phyloP scores from a whole-genome alignment of 2,888 invertebrate species.

The Empis stercorea region DNA sequence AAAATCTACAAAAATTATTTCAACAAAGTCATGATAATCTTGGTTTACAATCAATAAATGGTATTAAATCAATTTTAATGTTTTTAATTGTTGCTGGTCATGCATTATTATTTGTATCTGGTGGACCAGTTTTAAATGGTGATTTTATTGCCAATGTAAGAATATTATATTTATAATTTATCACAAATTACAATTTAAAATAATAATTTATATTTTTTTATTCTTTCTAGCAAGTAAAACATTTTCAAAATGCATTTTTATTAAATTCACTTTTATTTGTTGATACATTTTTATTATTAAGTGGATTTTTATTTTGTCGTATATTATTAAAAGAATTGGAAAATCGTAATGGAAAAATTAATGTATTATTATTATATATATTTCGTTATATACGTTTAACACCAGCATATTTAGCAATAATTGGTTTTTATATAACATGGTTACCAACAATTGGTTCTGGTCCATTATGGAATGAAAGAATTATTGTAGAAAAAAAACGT shows the following conservation, averaged over 20 bases:
- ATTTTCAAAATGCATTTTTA: constrained; percentile 47
- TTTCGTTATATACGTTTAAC: constrained; percentile 60
- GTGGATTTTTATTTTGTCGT: constrained; percentile 56
- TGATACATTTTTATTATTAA: constrained; percentile 57
- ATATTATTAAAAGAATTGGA: constrained; percentile 54
- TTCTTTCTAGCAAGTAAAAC: constrained; percentile 41
- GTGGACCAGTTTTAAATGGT: constrained; percentile 54
- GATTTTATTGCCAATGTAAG: constrained; percentile 38
- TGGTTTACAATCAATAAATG: constrained; percentile 50
- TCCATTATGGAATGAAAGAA: constrained; percentile 55
- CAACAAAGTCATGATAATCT: constrained; percentile 39
- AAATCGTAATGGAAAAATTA: constrained; percentile 48
- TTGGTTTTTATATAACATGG: constrained; percentile 62
- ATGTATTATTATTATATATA: constrained; percentile 47
- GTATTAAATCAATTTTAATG: constrained; percentile 57
- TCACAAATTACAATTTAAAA: too few relatives aligned
- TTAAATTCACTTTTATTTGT: constrained; percentile 55
- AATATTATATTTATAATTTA: too few relatives aligned
- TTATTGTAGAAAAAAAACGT: constrained; percentile 42
- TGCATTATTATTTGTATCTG: constrained; percentile 49
- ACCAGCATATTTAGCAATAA: constrained; percentile 57
- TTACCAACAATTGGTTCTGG: constrained; percentile 55
- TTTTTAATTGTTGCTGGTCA: constrained; percentile 52
- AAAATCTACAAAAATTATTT: constrained; percentile 25
- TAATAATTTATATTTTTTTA: constrained; percentile 6